Evolutionary conservation across 2,113 vertebrate genomes (phyloP).

Genomic region (Fregetta grallaria): DNA sequence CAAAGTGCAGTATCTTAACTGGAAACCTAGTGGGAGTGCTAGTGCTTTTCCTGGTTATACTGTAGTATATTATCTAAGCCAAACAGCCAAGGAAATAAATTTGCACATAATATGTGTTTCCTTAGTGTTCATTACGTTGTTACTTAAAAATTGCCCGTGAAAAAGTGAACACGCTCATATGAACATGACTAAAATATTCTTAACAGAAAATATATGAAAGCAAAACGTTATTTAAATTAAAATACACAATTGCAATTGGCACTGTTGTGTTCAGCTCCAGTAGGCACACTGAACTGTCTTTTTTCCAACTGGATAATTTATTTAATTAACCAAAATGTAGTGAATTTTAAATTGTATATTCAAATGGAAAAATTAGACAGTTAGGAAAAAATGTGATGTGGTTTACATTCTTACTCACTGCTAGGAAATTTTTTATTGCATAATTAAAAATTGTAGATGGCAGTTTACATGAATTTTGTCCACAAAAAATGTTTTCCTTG

Average conservation of each 20-base stretch:
- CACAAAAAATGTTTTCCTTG: neutral
- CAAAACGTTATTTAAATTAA: neutral
- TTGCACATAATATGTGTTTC: neutral
- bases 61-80: neutral
- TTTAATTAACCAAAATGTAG: slow-evolving; percentile 20
- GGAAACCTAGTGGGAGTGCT: neutral
- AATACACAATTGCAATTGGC: neutral
- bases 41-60: neutral
- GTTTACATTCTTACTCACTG: neutral
- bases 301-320: slow-evolving; percentile 38
- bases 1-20: neutral
- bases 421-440: neutral
- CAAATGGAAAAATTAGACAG: slow-evolving; percentile 7
- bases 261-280: slow-evolving; percentile 5
- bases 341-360: slow-evolving; percentile 28
- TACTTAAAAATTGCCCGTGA: neutral
- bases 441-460: neutral
- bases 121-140: neutral
- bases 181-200: neutral
- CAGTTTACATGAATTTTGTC: neutral
- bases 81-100: neutral
- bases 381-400: neutral
- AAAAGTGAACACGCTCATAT: neutral
- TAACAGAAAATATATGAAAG: neutral
- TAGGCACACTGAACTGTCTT: neutral